Conservation (phyloP, 2,888 invertebrate species). For the Synanthedon myopaeformis region DNA sequence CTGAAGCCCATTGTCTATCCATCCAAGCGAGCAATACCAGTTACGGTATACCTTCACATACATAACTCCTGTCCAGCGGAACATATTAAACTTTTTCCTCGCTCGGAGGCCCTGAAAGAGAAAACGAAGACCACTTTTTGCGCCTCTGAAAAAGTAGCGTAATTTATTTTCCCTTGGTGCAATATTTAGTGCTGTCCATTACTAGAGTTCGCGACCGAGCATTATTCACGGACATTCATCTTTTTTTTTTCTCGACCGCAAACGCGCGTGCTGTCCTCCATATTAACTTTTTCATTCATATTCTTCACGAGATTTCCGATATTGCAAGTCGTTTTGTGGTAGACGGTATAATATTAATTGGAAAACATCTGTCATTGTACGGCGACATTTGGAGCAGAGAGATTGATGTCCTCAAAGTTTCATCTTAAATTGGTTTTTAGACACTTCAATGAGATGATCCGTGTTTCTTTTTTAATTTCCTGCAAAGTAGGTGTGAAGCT, state of each 20-base stretch:
- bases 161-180: constrained; percentile 68
- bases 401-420: too few relatives aligned
- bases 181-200: constrained; percentile 71
- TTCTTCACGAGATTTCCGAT: constrained; percentile 36
- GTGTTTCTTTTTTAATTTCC: background rate
- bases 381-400: background rate
- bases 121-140: constrained; percentile 62
- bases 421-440: too few relatives aligned
- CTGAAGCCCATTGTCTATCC: too few relatives aligned
- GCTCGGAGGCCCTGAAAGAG: constrained; percentile 43
- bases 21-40: too few relatives aligned
- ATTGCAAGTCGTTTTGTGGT: constrained; percentile 27
- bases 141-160: constrained; percentile 61
- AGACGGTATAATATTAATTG: constrained; percentile 8
- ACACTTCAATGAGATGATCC: background rate
- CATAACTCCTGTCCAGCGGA: constrained; percentile 28
- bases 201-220: constrained; percentile 68
- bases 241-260: constrained; percentile 53
- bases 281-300: constrained; percentile 64
- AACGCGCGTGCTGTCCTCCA: constrained; percentile 43
- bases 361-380: constrained; percentile 5
- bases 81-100: constrained; percentile 61
- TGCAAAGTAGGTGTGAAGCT: background rate
- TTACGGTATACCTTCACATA: constrained; percentile 10
- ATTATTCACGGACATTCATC: constrained; percentile 65